These are phyloP conservation scores for Sylvia borin DNA, from an alignment of 2,797 vertebrate genomes.

Conservation along the genomic window DNA sequence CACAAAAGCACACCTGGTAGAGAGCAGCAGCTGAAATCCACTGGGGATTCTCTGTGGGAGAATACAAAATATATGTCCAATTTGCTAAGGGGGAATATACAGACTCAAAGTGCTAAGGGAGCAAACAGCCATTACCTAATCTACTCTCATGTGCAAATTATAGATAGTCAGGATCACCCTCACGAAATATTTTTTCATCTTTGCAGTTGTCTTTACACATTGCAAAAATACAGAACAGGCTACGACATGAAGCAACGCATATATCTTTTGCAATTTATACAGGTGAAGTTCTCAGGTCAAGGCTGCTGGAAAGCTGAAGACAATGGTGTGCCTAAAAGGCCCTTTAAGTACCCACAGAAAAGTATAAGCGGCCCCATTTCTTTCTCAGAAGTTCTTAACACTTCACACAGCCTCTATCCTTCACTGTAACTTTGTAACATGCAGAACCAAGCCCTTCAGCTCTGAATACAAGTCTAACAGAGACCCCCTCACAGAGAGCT, in stretches of 20 bases:
- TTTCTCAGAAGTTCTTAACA: neutral
- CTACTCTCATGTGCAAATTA: neutral
- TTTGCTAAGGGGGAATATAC: neutral
- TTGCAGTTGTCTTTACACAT: neutral
- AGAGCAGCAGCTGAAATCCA: neutral
- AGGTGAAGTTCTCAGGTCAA: neutral
- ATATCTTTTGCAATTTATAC: neutral
- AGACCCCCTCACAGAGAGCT: neutral
- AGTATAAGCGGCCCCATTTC: accelerated
- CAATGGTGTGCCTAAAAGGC: neutral
- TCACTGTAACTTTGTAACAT: neutral
- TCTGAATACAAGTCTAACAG: neutral
- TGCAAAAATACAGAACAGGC: neutral
- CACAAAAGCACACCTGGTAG: neutral
- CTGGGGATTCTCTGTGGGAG: neutral
- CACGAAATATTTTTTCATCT: neutral
- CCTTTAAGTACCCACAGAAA: neutral
- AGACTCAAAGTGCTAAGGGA: neutral
- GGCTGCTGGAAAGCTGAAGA: neutral
- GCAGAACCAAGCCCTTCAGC: neutral
- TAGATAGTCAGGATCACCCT: neutral
- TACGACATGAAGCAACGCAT: neutral
- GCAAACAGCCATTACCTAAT: neutral
- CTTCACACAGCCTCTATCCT: neutral
- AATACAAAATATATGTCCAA: neutral